Evolutionary conservation across 2,797 vertebrate species (phyloP), one percentile per base, ranked within the genome.

Genomic region (Myotis planiceps): DNA sequence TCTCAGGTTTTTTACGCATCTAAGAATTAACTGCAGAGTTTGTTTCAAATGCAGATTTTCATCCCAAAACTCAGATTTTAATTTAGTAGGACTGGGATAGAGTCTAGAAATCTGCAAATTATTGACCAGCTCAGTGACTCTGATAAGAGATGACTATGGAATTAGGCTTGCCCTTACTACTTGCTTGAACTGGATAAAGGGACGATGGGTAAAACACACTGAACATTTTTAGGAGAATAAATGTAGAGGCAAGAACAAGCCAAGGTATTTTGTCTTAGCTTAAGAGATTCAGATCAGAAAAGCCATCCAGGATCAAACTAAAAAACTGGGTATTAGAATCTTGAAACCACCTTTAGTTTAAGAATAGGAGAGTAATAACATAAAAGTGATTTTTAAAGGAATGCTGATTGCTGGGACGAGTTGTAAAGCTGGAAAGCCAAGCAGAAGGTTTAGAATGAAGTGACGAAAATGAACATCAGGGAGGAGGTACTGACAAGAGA

Each of bases 11-110:
- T 82, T 3, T 39, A 5, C 15, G 0, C 87, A 80, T 84, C 18
- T 83, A 86, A 83, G 21, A 93, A 66, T 42, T 80, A 94, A 68
- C n/a, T 58, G 39, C 51, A 66, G 29, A 95, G 27, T 92, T 86
- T 51, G 4, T 66, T 72, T 88, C 87, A 97, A 94, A 68, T 58
- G 9, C 16, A 88, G 29, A 66, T 69, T 82, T 86, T 90, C n/a
- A 94, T 45, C 39, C 21, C 39, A 78, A 86, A 47, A 2, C 16
- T 21, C 3, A 88, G 39, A 42, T 37, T 92, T 87, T 94, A 71
- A 81, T 88, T 92, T 83, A 87, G 65, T 23, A 96, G 42, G 58
- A 69, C 25, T 88, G 9, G 18, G 23, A 42, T 69, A 34, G 6
- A 32, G 15, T 19, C 69, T 68, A 74, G 8, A 37, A 80, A 86